These are phyloP conservation scores for Sterna hirundo DNA, from an alignment of 2,113 vertebrate species.

Conservation along the genomic window DNA sequence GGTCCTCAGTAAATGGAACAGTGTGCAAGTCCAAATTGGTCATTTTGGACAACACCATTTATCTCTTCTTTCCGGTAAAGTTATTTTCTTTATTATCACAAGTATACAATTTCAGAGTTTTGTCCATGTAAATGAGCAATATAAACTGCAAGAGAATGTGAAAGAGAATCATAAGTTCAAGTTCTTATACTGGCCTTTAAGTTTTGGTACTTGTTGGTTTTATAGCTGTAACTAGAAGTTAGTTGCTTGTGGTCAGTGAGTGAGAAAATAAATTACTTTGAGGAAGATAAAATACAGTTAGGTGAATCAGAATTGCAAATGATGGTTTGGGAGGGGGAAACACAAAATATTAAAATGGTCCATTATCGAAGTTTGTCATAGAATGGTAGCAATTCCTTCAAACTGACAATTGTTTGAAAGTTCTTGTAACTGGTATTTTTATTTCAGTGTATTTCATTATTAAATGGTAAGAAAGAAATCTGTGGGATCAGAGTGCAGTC, in stretches of 20 bases:
- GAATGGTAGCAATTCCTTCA: neutral
- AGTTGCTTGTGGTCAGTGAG: neutral
- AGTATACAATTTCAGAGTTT: neutral
- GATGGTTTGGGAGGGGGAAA: neutral
- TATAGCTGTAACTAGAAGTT: neutral
- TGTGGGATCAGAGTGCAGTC: neutral
- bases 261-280: neutral
- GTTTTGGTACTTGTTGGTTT: neutral
- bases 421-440: neutral
- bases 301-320: neutral
- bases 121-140: neutral
- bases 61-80: constrained; percentile 89
- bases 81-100: neutral
- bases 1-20: constrained; percentile 84
- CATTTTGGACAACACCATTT: constrained; percentile 83
- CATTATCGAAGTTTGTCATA: neutral
- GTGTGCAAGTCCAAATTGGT: constrained; percentile 85
- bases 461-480: neutral
- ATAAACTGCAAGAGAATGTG: neutral
- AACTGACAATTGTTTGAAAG: neutral
- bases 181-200: neutral
- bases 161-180: neutral
- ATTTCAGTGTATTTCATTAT: neutral
- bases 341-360: neutral
- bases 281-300: neutral